phyloP scores from a whole-genome alignment of 2,888 invertebrate genomes.

The Mesorhabditis belari region DNA sequence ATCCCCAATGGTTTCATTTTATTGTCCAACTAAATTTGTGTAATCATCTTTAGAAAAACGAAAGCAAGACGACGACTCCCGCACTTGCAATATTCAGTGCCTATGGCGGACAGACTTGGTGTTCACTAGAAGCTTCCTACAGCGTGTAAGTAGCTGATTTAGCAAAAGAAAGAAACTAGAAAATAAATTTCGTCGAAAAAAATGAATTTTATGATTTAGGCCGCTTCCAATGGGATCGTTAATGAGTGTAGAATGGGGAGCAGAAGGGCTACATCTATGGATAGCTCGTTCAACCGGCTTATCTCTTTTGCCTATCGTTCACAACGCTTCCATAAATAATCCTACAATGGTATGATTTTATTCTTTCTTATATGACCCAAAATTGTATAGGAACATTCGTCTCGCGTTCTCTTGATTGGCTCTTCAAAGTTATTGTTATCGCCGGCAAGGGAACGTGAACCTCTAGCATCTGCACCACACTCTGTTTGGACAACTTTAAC shows the following conservation, averaged over 20 bases:
- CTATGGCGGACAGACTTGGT: constrained; percentile 84
- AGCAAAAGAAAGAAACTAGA: too few relatives aligned
- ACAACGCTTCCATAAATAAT: constrained; percentile 21
- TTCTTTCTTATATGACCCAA: not conserved
- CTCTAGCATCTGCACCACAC: constrained; percentile 43
- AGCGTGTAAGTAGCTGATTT: constrained; percentile 4
- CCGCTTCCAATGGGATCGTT: constrained; percentile 11
- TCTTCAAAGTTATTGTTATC: constrained; percentile 23
- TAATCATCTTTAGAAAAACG: not conserved
- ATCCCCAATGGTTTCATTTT: too few relatives aligned
- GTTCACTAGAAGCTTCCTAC: constrained; percentile 61
- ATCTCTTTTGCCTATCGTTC: constrained; percentile 15
- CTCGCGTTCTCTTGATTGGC: constrained; percentile 40
- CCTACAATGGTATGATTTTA: constrained; percentile 24
- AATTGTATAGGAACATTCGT: constrained; percentile 30
- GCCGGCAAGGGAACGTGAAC: constrained; percentile 22
- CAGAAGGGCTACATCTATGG: constrained; percentile 75
- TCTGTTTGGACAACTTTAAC: constrained; percentile 44
- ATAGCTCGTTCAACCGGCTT: constrained; percentile 59
- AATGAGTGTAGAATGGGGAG: constrained; percentile 48
- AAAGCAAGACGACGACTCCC: constrained; percentile 54
- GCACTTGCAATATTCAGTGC: constrained; percentile 90
- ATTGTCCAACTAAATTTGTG: not conserved
- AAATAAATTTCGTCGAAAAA: too few relatives aligned
- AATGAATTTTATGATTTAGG: not conserved